Conservation (phyloP, 2,797 vertebrate genomes). For the Falco berigora region DNA sequence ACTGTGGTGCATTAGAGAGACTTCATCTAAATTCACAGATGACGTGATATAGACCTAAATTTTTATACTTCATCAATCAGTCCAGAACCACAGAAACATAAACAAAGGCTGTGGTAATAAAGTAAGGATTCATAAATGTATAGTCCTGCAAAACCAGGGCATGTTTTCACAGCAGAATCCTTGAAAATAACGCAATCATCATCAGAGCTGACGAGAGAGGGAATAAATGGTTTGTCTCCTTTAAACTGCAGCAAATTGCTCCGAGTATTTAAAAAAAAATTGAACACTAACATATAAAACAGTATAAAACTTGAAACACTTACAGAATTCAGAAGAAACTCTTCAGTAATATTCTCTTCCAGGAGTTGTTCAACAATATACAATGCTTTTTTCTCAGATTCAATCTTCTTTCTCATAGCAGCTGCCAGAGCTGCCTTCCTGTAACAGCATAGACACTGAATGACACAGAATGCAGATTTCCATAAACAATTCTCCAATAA, state of each 20-base stretch:
- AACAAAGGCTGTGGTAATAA: neutral
- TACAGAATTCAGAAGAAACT: slow-evolving; percentile 87
- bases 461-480: neutral
- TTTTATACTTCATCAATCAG: neutral
- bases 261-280: neutral
- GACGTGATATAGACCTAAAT: neutral
- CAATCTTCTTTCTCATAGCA: slow-evolving; percentile 79
- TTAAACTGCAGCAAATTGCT: neutral
- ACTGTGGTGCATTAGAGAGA: neutral
- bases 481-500: fast-evolving
- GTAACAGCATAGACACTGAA: neutral
- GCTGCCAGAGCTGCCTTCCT: slow-evolving; percentile 85
- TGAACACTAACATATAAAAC: neutral
- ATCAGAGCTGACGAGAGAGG: neutral
- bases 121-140: neutral
- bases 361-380: slow-evolving; percentile 87
- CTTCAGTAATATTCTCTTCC: slow-evolving; percentile 83
- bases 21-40: neutral
- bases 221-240: neutral
- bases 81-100: neutral
- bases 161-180: neutral
- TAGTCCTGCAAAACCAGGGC: neutral
- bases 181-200: neutral
- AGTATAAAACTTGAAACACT: slow-evolving; percentile 7
- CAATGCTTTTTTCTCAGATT: slow-evolving; percentile 83